These are phyloP conservation scores for Caiman crocodilus DNA, from an alignment of 2,797 vertebrate species.

Conservation along the genomic window DNA sequence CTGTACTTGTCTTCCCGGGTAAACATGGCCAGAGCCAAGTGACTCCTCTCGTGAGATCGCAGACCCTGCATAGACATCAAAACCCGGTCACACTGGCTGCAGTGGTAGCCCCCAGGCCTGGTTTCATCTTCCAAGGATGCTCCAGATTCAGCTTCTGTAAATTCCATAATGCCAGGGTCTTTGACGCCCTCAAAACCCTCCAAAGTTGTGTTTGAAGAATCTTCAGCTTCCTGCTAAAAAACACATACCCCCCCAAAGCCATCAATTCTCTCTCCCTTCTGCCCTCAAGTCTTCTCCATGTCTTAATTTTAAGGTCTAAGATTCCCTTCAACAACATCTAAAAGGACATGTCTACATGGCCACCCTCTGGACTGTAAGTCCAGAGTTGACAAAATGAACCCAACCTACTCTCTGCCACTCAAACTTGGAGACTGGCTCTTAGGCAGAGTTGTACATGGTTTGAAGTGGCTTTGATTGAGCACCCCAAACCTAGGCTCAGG, in stretches of 20 bases:
- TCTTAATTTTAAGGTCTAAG: background rate
- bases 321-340: background rate
- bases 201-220: slow-evolving; percentile 80
- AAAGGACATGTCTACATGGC: background rate
- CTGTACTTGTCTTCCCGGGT: slow-evolving; percentile 96
- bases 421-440: no score
- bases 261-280: slow-evolving; percentile 72
- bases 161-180: slow-evolving; percentile 80
- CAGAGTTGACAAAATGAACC: no score
- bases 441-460: no score
- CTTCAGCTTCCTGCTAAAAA: slow-evolving; percentile 85
- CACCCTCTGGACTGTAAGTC: no score
- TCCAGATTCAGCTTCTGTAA: slow-evolving; percentile 80
- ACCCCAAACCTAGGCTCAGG: no score
- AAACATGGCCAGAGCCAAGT: slow-evolving; percentile 94
- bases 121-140: slow-evolving; percentile 86
- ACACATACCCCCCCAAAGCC: slow-evolving; percentile 78
- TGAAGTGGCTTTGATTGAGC: no score
- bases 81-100: slow-evolving; percentile 94
- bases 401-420: no score
- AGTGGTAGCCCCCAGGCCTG: slow-evolving; percentile 91
- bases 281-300: slow-evolving; percentile 30
- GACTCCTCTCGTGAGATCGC: slow-evolving; percentile 98
- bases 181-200: slow-evolving; percentile 80
- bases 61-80: slow-evolving; percentile 99